Base-by-base conservation (phyloP, 2,888 invertebrate genomes). In the Latrodectus hesperus region DNA sequence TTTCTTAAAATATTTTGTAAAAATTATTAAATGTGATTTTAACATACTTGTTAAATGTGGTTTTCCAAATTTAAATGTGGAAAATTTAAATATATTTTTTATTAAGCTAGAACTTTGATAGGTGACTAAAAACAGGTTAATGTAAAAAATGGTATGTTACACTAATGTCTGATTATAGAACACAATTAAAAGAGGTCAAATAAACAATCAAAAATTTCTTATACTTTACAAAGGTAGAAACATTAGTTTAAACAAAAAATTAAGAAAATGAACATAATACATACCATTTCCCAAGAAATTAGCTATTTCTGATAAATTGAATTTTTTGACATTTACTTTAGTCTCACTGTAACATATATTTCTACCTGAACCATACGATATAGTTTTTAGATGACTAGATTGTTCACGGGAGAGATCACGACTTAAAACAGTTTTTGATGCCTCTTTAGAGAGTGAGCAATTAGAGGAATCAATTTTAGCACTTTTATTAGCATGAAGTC, bases 321-420 rank as follows among this genome's bases (percentile, higher is more conserved):
- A 87, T 65, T 75, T 87, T 73, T 82, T 81, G 8, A 55, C 14
- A 73, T 87, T 87, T 17, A 87, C 68, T 73, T 87, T 72, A 68
- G 81, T 76, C 67, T 87, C 86, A 55, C n/a, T 73, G 26, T 87
- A 87, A 53, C 60, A 72, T 49, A 87, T 22, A 49, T 55, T 81
- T 67, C 17, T 81, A 60, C 71, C 86, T 68, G 55, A 53, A 67
- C 86, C 72, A 51, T 73, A 81, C 72, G 52, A 73, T 38, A 87
- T 68, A 55, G 65, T 77, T 77, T 73, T 26, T 16, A 65, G 68
- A 52, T 81, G 87, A 82, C 87, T 82, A 78, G 87, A 83, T 65
- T 68, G 53, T 81, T 86, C 76, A 26, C 64, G 49, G 17, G 71
- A 52, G 82, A 83, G 83, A 87, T 82, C 82, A 53, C 55, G 51